Conservation (phyloP, 1,140 invertebrate species). For the Caligus rogercresseyi region DNA sequence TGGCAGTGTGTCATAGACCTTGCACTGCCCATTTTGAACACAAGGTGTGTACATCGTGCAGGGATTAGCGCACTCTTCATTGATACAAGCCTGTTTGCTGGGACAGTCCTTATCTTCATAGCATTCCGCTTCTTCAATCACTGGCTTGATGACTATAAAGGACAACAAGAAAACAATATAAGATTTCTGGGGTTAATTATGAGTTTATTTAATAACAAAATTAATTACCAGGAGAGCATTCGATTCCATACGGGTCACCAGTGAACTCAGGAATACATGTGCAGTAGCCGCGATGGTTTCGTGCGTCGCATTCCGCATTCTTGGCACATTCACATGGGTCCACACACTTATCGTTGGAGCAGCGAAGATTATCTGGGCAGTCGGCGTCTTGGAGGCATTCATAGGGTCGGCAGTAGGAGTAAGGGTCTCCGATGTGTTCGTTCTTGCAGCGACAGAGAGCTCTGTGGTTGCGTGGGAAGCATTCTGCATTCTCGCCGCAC, state of each 20-base stretch:
- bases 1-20: constrained; percentile 56
- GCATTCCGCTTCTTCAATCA: not conserved
- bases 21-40: constrained; percentile 28
- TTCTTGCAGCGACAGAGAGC: constrained; percentile 51
- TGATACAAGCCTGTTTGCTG: constrained; percentile 42
- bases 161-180: not conserved
- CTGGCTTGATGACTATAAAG: constrained; percentile 5
- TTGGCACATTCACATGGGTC: constrained; percentile 42
- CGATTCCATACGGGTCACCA: constrained; percentile 53
- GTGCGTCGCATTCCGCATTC: constrained; percentile 47
- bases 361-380: constrained; percentile 26
- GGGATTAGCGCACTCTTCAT: constrained; percentile 50
- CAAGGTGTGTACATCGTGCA: constrained; percentile 27
- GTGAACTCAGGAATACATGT: constrained; percentile 57
- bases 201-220: not conserved
- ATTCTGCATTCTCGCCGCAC: constrained; percentile 52
- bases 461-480: constrained; percentile 50
- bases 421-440: constrained; percentile 38
- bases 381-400: constrained; percentile 27
- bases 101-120: constrained; percentile 1
- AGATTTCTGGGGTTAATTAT: not conserved
- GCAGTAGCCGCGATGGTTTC: constrained; percentile 43
- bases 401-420: not conserved
- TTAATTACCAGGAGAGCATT: constrained; percentile 52
- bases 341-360: constrained; percentile 25